Evolutionary conservation across 2,113 vertebrate species (phyloP).

Genomic region (Halichoerus grypus): DNA sequence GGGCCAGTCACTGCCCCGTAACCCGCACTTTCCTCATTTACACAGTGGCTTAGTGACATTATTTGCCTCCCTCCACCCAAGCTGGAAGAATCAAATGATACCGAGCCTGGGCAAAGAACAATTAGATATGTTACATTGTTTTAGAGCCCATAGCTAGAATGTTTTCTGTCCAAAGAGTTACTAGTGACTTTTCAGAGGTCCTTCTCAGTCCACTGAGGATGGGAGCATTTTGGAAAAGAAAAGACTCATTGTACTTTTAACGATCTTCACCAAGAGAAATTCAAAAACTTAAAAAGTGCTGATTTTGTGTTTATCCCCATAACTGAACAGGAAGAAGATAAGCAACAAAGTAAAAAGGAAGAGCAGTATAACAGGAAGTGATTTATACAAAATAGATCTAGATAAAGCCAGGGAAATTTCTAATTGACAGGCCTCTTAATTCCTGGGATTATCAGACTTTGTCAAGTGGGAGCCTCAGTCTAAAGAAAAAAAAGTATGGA

Average conservation of each 20-base stretch:
- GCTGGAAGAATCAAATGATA: background rate
- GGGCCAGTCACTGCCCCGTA: background rate
- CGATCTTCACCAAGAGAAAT: background rate
- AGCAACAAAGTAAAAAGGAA: constrained; percentile 19
- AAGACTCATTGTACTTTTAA: background rate
- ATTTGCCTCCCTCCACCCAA: background rate
- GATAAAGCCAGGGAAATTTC: background rate
- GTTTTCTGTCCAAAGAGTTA: background rate
- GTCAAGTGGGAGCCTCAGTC: background rate
- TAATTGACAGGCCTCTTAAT: background rate
- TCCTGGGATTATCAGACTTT: background rate
- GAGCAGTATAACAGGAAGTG: constrained; percentile 47
- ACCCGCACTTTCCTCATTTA: background rate
- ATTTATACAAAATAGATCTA: constrained; percentile 36
- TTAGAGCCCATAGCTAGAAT: background rate
- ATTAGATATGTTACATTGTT: background rate
- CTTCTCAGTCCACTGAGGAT: background rate
- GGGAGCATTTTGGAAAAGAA: background rate
- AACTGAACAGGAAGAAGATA: constrained; percentile 57
- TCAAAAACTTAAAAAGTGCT: background rate
- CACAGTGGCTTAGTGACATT: background rate
- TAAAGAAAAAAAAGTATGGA: background rate
- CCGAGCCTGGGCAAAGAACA: background rate
- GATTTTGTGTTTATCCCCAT: constrained; percentile 11
- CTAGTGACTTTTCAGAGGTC: background rate